Percentiles rank a stretch among this genome's conserved stretches.
These are phyloP conservation scores for Diplosoma virens DNA, from an alignment of 23 tunicate species.

Conservation along the genomic window DNA sequence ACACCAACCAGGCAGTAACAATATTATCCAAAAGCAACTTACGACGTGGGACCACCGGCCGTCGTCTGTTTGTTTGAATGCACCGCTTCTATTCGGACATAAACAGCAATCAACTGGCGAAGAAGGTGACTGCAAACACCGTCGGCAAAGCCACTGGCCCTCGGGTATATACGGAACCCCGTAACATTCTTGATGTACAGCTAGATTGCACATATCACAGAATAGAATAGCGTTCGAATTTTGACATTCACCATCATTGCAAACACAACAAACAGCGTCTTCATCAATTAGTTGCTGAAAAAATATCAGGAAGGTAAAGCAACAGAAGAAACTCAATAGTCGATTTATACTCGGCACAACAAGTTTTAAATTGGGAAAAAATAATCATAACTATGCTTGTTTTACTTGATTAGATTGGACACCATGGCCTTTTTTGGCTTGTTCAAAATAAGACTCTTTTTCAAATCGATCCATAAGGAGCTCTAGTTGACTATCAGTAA, in stretches of 20 bases:
- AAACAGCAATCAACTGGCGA: slow-evolving; percentile 87
- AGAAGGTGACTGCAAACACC: slow-evolving; percentile 94
- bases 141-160: slow-evolving; percentile 94
- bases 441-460: slow-evolving; percentile 96
- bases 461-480: slow-evolving; percentile 88
- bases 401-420: slow-evolving; percentile 41
- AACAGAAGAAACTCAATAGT: too few species aligned
- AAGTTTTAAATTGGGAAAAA: too few species aligned
- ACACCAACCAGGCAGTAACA: too few species aligned
- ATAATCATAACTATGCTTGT: not conserved
- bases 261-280: slow-evolving; percentile 97
- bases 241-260: slow-evolving; percentile 99
- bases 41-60: slow-evolving; percentile 89
- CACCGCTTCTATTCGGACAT: slow-evolving; percentile 90
- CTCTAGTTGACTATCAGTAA: slow-evolving; percentile 74
- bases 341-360: too few species aligned
- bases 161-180: slow-evolving; percentile 99
- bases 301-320: not conserved
- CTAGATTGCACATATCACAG: slow-evolving; percentile 98
- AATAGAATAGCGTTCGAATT: slow-evolving; percentile 92
- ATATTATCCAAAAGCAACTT: too few species aligned
- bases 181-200: slow-evolving; percentile 98
- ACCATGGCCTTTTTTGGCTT: slow-evolving; percentile 58
- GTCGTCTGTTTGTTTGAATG: slow-evolving; percentile 96
- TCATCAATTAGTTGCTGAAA: slow-evolving; percentile 82